phyloP scores from a whole-genome alignment of 2,113 vertebrate genomes.

The Empidonax alnorum region DNA sequence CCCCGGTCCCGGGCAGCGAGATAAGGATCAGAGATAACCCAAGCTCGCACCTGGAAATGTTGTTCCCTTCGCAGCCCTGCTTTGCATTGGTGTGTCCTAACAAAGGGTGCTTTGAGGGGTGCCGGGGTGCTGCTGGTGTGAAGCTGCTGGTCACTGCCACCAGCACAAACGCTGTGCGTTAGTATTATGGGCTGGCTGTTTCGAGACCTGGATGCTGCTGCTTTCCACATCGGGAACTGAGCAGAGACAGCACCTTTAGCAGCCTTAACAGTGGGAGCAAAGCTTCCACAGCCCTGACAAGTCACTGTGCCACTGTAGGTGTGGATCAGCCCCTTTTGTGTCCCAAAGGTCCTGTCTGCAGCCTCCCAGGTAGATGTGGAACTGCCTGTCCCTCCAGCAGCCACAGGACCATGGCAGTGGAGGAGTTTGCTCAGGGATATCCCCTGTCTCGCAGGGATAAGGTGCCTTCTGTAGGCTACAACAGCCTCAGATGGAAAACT shows the following conservation, averaged over 20 bases:
- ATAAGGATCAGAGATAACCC: not conserved
- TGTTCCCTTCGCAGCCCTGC: not conserved
- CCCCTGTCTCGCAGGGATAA: not conserved
- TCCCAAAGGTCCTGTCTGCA: not conserved
- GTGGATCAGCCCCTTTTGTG: not conserved
- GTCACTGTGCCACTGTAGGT: not conserved
- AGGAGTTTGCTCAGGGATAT: not conserved
- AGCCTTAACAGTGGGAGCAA: not conserved
- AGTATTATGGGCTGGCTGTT: not conserved
- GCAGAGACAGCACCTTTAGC: not conserved
- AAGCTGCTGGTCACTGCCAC: not conserved
- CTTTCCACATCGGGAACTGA: not conserved
- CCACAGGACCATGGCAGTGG: fast-evolving
- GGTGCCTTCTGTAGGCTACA: not conserved
- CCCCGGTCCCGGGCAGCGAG: not conserved
- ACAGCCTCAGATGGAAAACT: not conserved
- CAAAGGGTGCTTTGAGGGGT: not conserved
- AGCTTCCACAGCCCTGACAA: not conserved
- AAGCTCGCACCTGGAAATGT: not conserved
- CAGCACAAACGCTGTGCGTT: fast-evolving
- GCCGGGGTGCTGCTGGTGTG: not conserved
- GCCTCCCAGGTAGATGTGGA: not conserved
- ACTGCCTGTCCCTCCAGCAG: not conserved
- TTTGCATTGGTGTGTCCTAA: not conserved
- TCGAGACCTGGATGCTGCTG: not conserved